Conservation (phyloP, 2,113 vertebrate genomes). For the Sminthopsis crassicaudata region DNA sequence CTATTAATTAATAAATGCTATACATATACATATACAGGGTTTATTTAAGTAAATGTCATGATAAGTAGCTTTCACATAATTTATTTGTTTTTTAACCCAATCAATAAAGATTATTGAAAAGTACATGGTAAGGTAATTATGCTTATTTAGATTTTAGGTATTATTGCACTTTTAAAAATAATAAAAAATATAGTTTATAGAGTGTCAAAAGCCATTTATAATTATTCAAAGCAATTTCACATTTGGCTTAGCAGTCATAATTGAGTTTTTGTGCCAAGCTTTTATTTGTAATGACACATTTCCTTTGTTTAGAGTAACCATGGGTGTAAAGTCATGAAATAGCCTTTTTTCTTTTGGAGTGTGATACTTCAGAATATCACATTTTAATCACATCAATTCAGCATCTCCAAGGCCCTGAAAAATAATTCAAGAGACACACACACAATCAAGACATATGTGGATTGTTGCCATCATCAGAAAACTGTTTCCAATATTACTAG, state of each 20-base stretch:
- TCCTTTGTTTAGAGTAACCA: conserved; percentile 73
- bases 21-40: background rate
- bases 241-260: conserved; percentile 72
- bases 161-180: conserved; percentile 56
- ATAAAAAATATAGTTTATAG: conserved; percentile 16
- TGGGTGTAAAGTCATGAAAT: conserved; percentile 54
- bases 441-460: conserved; percentile 19
- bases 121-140: conserved; percentile 59
- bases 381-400: conserved; percentile 39
- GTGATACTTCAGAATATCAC: conserved; percentile 60
- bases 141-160: conserved; percentile 41
- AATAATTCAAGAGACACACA: conserved; percentile 56
- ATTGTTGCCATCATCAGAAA: background rate
- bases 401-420: conserved; percentile 32
- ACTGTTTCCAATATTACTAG: background rate
- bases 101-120: conserved; percentile 61
- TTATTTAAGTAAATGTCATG: conserved; percentile 4
- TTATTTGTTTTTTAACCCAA: conserved; percentile 61
- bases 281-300: conserved; percentile 60
- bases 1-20: background rate
- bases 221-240: conserved; percentile 78
- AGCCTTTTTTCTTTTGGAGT: conserved; percentile 43
- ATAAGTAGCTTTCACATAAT: conserved; percentile 53
- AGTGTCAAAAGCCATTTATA: conserved; percentile 54
- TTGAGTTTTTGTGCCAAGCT: conserved; percentile 71